Evolutionary conservation across 2,113 vertebrate species (phyloP).

Genomic region (Psephotus haematonotus): DNA sequence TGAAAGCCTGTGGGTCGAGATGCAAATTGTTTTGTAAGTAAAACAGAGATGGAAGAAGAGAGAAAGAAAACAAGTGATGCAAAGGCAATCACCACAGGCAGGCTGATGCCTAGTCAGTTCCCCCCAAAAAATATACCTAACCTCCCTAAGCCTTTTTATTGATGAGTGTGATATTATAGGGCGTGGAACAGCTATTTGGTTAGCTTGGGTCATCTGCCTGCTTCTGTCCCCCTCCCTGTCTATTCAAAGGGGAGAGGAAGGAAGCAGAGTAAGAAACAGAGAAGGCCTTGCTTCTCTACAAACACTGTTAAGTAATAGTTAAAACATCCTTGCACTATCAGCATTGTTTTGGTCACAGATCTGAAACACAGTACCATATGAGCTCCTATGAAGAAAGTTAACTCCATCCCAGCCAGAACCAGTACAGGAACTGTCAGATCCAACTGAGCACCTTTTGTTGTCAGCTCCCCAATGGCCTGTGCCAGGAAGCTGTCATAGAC

Average conservation of each 20-base stretch:
- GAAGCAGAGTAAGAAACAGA: not conserved
- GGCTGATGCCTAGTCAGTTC: not conserved
- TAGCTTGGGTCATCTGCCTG: not conserved
- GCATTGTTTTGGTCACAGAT: not conserved
- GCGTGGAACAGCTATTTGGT: not conserved
- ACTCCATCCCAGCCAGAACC: not conserved
- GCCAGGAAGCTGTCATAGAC: not conserved
- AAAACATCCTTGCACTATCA: not conserved
- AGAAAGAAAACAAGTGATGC: not conserved
- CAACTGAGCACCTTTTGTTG: not conserved
- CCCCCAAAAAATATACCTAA: not conserved
- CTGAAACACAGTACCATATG: not conserved
- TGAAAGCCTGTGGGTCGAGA: not conserved
- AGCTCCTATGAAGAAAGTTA: not conserved
- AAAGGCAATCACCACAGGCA: not conserved
- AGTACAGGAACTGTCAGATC: not conserved
- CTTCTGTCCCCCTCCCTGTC: not conserved
- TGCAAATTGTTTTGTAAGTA: not conserved
- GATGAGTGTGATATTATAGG: not conserved
- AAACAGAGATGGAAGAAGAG: not conserved
- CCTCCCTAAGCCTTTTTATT: not conserved
- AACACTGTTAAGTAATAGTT: not conserved
- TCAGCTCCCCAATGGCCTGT: not conserved
- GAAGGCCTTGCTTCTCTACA: not conserved
- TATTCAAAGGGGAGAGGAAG: not conserved